Percentiles rank a stretch among this genome's conserved stretches.
Conservation (phyloP, 2,797 vertebrate species). For the Tapera naevia region DNA sequence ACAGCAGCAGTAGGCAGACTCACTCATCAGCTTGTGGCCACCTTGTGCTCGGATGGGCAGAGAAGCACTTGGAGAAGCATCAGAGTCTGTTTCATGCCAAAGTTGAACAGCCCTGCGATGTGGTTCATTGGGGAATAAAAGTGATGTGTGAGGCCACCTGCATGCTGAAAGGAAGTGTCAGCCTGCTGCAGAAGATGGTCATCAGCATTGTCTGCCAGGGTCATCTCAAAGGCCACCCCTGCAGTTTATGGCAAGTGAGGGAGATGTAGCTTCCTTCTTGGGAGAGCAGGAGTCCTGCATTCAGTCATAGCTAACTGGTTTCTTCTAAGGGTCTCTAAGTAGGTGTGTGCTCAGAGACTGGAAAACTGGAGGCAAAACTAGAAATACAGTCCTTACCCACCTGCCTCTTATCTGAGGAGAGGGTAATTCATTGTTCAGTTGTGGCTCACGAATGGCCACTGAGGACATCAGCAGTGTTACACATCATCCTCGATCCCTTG, state of each 20-base stretch:
- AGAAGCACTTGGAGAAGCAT: neutral
- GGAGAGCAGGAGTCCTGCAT: neutral
- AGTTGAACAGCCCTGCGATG: neutral
- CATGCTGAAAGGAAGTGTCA: neutral
- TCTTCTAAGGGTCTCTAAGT: neutral
- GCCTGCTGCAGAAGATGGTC: neutral
- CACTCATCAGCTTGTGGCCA: neutral
- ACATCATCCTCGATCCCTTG: neutral
- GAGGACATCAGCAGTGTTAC: neutral
- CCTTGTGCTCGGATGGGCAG: neutral
- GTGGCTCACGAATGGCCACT: neutral
- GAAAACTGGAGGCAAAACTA: neutral
- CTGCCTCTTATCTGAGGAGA: neutral
- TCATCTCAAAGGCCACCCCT: neutral
- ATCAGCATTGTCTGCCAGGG: neutral
- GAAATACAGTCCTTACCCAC: neutral
- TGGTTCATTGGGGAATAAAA: neutral
- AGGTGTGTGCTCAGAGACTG: neutral
- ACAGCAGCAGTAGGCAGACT: neutral
- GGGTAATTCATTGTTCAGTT: neutral
- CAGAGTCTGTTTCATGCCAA: neutral
- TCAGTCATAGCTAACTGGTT: neutral
- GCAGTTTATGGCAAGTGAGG: neutral
- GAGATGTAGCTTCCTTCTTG: neutral
- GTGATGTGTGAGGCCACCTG: rapidly evolving